Base-by-base conservation (phyloP, 2,888 invertebrate genomes). In the Torymus tubicola region DNA sequence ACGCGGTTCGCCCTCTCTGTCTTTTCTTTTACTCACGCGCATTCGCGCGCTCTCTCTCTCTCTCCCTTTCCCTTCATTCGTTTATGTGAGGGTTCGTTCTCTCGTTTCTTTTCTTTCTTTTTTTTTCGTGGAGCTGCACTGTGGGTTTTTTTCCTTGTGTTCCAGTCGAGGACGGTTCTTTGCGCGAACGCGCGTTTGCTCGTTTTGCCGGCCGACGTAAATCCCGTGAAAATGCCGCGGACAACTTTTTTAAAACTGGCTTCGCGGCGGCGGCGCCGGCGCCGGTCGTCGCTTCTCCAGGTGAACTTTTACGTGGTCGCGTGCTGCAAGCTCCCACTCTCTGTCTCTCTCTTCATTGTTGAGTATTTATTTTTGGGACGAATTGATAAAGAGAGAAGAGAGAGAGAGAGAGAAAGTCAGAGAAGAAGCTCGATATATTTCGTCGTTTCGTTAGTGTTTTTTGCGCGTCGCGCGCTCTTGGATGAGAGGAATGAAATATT, bases 161-260 rank as follows among this genome's bases (percentile, higher is more conserved):
- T 42, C 42, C 42, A 42, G 42, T 42, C 42, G 42, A 42, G 42
- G 42, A 42, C 42, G 42, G 12, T 55, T 64, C 16, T 72, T 61
- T 10, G 63, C 42, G 42, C 42, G 42, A 5, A 0, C 42, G 8
- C 42, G 8, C 8, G 24, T 52, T 63, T 12, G 69, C 61, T 52
- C 61, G 52, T 14, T 71, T 53, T 58, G n/a, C 53, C n/a, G 52
- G 55, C 63, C 21, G 14, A 68, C 69, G 74, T 64, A 69, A 80
- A 73, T 80, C 70, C 57, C 53, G 53, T 65, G 60, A 70, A 80
- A 80, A 58, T 65, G 57, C 70, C 31, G 57, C 58, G 58, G 53
- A 74, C 70, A 74, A 70, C 53, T 75, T 74, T 79, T 69, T 73
- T 73, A 55, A 77, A 70, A 75, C 60, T 75, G 58, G 42, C 42